These are phyloP conservation scores for Chaenogobius annularis DNA, from an alignment of 2,113 vertebrate genomes.

Conservation along the genomic window DNA sequence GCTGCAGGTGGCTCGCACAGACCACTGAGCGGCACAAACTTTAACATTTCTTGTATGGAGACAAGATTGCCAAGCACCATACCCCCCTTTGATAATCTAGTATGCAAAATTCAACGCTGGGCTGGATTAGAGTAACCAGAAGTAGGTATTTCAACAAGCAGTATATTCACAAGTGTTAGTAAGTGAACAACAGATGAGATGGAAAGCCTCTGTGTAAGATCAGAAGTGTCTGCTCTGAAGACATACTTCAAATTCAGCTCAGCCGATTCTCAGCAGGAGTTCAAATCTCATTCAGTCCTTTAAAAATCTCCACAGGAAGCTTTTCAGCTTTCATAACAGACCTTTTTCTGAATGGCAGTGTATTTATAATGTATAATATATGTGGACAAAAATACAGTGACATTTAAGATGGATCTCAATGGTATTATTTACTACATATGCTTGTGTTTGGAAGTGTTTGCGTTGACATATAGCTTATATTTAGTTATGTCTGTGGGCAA, in stretches of 20 bases:
- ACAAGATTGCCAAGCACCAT: neutral
- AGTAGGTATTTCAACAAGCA: neutral
- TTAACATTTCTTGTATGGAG: too few relatives aligned
- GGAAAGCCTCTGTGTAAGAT: neutral
- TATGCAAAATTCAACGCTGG: too few relatives aligned
- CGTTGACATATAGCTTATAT: neutral
- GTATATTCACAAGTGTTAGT: neutral
- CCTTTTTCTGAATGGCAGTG: slow-evolving; percentile 2
- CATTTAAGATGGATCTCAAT: neutral
- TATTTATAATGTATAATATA: neutral
- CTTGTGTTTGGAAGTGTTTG: neutral
- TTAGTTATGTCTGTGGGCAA: neutral
- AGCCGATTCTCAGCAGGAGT: neutral
- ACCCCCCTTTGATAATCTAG: neutral
- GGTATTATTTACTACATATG: neutral
- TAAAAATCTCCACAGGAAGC: slow-evolving; percentile 5
- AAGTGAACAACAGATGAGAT: neutral
- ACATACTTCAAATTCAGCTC: slow-evolving; percentile 6
- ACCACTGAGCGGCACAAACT: too few relatives aligned
- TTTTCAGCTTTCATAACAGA: slow-evolving; percentile 6
- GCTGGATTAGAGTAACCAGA: neutral
- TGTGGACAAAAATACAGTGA: neutral
- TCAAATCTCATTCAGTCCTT: slow-evolving; percentile 1
- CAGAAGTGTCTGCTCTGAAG: slow-evolving; percentile 3
- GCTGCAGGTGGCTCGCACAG: too few relatives aligned